phyloP scores from a whole-genome alignment of 2,888 invertebrate species.

The Lasius fuliginosus region DNA sequence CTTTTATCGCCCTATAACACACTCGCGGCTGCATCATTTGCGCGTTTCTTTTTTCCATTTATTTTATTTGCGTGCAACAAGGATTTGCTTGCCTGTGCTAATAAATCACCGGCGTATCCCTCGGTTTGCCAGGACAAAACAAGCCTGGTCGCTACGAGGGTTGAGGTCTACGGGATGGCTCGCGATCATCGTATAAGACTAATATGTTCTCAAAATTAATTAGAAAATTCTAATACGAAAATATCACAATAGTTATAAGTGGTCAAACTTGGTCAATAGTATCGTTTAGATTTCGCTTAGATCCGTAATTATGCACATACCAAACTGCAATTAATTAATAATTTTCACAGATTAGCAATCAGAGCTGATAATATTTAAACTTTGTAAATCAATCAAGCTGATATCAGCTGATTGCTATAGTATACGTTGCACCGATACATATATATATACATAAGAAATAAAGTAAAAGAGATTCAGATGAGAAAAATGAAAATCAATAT shows the following conservation, averaged over 20 bases:
- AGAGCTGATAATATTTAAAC: not conserved
- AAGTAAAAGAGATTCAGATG: too few species aligned
- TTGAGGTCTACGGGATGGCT: conserved; percentile 21
- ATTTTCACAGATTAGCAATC: not conserved
- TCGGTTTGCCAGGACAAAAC: conserved; percentile 49
- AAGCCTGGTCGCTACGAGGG: conserved; percentile 13
- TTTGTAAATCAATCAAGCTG: not conserved
- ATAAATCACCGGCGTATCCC: conserved; percentile 53
- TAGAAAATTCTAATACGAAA: not conserved
- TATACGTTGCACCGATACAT: too few species aligned
- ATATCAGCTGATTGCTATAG: too few species aligned
- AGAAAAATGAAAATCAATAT: too few species aligned
- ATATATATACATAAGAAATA: too few species aligned
- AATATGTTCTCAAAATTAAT: not conserved
- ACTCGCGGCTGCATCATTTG: conserved; percentile 53
- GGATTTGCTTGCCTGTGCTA: conserved; percentile 56
- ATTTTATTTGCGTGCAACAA: conserved; percentile 53
- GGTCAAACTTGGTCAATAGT: not conserved
- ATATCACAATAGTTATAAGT: not conserved
- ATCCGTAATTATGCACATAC: not conserved
- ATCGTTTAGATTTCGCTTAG: not conserved
- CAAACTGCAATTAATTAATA: not conserved
- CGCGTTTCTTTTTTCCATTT: conserved; percentile 50
- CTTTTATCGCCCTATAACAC: conserved; percentile 55
- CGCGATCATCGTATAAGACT: not conserved